Base-by-base conservation (phyloP, 2,113 vertebrate genomes). In the Cyanoliseus patagonus region DNA sequence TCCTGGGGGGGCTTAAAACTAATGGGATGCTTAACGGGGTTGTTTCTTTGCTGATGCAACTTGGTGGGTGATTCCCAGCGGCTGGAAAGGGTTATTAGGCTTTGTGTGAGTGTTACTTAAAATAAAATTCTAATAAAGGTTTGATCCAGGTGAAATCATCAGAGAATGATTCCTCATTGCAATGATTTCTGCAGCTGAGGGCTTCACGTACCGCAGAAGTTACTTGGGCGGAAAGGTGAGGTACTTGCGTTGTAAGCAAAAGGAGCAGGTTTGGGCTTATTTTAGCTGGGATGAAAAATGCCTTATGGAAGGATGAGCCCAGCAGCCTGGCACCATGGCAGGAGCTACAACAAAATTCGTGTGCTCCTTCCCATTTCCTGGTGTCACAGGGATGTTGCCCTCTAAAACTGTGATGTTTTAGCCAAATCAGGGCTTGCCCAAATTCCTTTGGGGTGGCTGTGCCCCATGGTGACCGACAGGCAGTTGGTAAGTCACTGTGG, bases 71-170 rank as follows among this genome's bases (percentile, higher is more conserved):
- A 75, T 90, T 91, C 95, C 92, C 91, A 51, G 35, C 0, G 51
- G 96, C 42, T 62, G 51, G 13, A 0, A 49, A 80, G 68, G 83
- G 82, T 90, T 86, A 73, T 63, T 31, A 73, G 83, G 75, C 44
- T 94, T 84, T 14, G 11, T 31, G 63, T 90, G 95, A 92, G 67
- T 83, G 51, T 81, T 95, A 88, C 89, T 93, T 95, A 96, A 94
- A 94, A 97, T 96, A 94, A 92, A 94, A 73, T 17, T 7, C 94
- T 69, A 23, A 62, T 74, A 28, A 67, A 83, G 74, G 70, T 86
- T 94, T 44, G 73, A 64, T 81, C 8, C 8, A 42, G 86, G 72
- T 77, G 92, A 87, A 88, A 59, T 35, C 82, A 44, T 42, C 1
- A 7, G 86, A 28, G 92, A 33, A 39, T 13, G 80, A 20, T 64